Conservation (phyloP, 1,140 invertebrate genomes). For the Atta texana region DNA sequence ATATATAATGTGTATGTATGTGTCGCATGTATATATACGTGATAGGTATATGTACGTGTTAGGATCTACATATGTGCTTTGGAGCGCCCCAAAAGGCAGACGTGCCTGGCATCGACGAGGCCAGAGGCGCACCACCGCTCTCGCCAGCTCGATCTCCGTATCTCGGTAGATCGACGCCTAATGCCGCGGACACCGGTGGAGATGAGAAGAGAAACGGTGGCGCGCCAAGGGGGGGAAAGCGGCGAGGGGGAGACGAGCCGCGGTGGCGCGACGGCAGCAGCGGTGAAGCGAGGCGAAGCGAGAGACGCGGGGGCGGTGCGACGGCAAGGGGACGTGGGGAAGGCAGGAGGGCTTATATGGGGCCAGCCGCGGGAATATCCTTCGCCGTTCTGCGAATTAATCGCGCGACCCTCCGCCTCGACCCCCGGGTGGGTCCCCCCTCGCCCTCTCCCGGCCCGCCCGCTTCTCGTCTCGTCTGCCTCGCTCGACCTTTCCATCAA, state of each 20-base stretch:
- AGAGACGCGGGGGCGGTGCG: conserved; percentile 46
- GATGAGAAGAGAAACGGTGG: conserved; percentile 60
- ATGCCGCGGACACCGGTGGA: conserved; percentile 75
- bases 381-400: conserved; percentile 78
- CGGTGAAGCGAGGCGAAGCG: conserved; percentile 60
- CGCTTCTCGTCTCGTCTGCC: conserved; percentile 22
- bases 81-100: conserved; percentile 83
- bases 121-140: conserved; percentile 74
- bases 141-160: conserved; percentile 74
- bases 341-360: conserved; percentile 69
- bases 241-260: conserved; percentile 57
- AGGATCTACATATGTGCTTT: conserved; percentile 61
- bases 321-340: conserved; percentile 57
- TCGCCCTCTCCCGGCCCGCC: not conserved
- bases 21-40: conserved; percentile 7
- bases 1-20: not conserved
- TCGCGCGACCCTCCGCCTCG: conserved; percentile 76
- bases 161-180: conserved; percentile 79
- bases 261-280: conserved; percentile 14
- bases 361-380: conserved; percentile 77
- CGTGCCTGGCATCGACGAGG: conserved; percentile 84
- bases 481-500: conserved; percentile 61
- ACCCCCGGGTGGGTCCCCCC: conserved; percentile 56
- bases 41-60: conserved; percentile 52
- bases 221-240: conserved; percentile 59